Base-by-base conservation (phyloP, 2,797 vertebrate genomes). In the Luscinia luscinia region DNA sequence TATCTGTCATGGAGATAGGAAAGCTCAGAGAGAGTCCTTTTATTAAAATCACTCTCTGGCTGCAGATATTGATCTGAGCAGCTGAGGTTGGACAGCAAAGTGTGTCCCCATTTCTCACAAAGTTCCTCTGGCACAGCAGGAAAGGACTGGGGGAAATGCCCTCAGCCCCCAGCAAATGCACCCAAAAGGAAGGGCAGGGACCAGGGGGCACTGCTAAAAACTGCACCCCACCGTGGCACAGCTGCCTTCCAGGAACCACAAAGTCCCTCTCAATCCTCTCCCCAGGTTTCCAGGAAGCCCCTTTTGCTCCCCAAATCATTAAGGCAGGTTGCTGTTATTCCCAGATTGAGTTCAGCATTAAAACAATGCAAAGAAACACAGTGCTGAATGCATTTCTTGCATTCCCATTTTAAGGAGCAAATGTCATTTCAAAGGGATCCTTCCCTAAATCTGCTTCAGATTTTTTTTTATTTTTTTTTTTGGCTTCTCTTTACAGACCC, bases 1-100 rank as follows among this genome's bases (percentile, higher is more conserved):
- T 91, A 94, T 94, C 95, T 94, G 95, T 97, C 97, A 96, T 23
- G 36, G 89, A 97, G 95, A 97, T 95, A 97, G 93, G 90, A 95
- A 93, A 95, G 90, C 92, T 68, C 89, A 89, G 87, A 90, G 82
- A 78, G 76, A 87, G 72, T 38, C 78, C 87, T 97, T 95, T 96
- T 97, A 97, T 97, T 97, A 96, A 96, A 96, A 97, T 96, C 93
- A 68, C 64, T 94, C 91, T 93, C 86, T 69, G 2, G 1, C 87
- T 94, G 80, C 84, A 93, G 93, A 96, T 97, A 97, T 91, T 69
- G 95, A 97, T 97, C 97, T 95, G n/a, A 96, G 91, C 92, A 90
- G 89, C 92, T 72, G n/a, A 52, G 59, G 89, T 23, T 95, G 95
- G 94, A 96, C 78, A 94, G 82, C 74, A 91, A 77, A 94, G 74